phyloP scores from a whole-genome alignment of 2,113 vertebrate genomes.

The Cervus canadensis region DNA sequence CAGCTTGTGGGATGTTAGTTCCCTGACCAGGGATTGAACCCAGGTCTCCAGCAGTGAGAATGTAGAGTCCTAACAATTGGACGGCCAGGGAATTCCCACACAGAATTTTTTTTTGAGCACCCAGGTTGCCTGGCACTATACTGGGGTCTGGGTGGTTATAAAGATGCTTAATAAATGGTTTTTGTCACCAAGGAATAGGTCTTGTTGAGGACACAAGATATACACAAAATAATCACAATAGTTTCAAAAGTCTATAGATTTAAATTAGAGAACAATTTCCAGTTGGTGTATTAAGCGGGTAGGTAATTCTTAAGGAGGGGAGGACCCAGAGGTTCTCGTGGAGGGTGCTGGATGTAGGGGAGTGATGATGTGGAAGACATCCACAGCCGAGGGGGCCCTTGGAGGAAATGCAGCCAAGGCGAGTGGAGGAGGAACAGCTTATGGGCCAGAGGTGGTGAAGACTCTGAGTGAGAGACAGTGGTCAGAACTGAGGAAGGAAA shows the following conservation, averaged over 20 bases:
- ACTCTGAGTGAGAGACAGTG: neutral
- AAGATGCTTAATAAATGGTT: neutral
- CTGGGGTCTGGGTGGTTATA: neutral
- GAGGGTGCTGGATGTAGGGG: neutral
- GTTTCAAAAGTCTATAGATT: neutral
- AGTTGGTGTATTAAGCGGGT: neutral
- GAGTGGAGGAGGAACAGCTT: neutral
- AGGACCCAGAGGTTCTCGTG: neutral
- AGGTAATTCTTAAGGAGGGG: neutral
- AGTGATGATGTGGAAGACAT: neutral
- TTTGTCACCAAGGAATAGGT: neutral
- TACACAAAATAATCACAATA: neutral
- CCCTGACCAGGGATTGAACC: neutral
- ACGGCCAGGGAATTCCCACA: neutral
- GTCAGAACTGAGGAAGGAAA: neutral
- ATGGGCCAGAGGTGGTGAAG: neutral
- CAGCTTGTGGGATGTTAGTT: neutral
- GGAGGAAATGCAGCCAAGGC: neutral
- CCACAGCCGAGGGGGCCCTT: rapidly evolving
- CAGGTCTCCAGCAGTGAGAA: neutral
- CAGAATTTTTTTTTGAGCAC: neutral
- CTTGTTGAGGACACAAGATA: neutral
- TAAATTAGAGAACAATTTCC: slow-evolving; percentile 10
- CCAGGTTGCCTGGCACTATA: neutral
- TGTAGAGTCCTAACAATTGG: neutral